A percentile compares a stretch with the other conserved stretches of the same genome.
phyloP scores from a whole-genome alignment of 2,113 vertebrate species.

The Spilogale gracilis region DNA sequence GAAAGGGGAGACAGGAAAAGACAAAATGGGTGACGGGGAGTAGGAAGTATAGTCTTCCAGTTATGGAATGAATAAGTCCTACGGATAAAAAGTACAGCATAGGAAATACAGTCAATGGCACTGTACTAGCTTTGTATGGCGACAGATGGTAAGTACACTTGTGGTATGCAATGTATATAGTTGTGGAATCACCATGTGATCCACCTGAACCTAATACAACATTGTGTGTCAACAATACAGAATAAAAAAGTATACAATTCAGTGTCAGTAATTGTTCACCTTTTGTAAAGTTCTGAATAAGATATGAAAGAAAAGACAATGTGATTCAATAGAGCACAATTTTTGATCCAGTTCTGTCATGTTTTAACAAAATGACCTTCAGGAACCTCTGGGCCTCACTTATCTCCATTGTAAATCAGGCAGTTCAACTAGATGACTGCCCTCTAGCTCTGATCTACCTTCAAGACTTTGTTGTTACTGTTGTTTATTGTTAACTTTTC shows the following conservation, averaged over 20 bases:
- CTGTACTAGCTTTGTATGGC: background rate
- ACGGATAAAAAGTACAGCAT: background rate
- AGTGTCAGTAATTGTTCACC: background rate
- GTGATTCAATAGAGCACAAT: background rate
- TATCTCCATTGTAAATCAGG: background rate
- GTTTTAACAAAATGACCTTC: background rate
- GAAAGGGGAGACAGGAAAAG: background rate
- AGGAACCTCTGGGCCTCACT: background rate
- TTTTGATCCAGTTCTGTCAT: background rate
- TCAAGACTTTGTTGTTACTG: conserved; percentile 13
- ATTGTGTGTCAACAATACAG: background rate
- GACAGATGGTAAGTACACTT: background rate
- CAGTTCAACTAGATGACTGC: background rate
- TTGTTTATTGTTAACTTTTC: conserved; percentile 52
- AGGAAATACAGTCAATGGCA: background rate
- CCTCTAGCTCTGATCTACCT: background rate
- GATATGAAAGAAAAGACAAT: background rate
- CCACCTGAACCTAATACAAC: background rate
- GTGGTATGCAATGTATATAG: background rate
- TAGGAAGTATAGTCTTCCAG: background rate
- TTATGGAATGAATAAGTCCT: background rate
- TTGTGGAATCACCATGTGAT: background rate
- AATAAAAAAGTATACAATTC: background rate
- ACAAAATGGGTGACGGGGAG: background rate
- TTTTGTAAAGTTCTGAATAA: conserved; percentile 24